Percentiles rank a stretch among this genome's conserved stretches.
Evolutionary conservation across 2,888 invertebrate genomes (phyloP).

Genomic region (Heliothis peltigera): DNA sequence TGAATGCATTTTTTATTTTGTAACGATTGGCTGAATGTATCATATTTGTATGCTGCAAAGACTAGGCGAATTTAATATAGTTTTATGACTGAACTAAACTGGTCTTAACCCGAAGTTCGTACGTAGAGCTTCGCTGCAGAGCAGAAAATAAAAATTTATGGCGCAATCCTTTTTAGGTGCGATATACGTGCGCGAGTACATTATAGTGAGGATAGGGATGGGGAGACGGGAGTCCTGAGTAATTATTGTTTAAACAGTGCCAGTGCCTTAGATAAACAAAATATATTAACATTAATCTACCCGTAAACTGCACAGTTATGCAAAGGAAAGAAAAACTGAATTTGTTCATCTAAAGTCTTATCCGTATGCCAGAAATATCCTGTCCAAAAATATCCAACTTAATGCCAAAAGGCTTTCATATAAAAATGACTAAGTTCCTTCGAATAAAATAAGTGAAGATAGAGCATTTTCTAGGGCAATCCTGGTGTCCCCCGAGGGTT

Average conservation of each 20-base stretch:
- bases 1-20: slow-evolving; percentile 18
- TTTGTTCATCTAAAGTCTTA: slow-evolving; percentile 1
- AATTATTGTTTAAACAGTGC: too few species aligned
- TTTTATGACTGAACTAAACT: slow-evolving; percentile 35
- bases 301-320: too few species aligned
- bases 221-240: not conserved
- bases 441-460: slow-evolving; percentile 31
- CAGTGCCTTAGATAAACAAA: too few species aligned
- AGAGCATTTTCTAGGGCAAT: slow-evolving; percentile 30
- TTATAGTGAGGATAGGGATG: too few species aligned
- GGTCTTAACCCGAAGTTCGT: slow-evolving; percentile 27
- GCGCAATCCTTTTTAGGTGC: slow-evolving; percentile 9
- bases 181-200: not conserved
- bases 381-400: slow-evolving; percentile 12
- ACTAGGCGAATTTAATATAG: slow-evolving; percentile 23
- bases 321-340: not conserved
- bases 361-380: not conserved
- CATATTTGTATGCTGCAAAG: slow-evolving; percentile 30
- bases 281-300: too few species aligned
- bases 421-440: slow-evolving; percentile 17
- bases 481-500: slow-evolving; percentile 14
- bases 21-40: slow-evolving; percentile 18
- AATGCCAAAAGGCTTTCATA: slow-evolving; percentile 15
- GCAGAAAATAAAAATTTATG: slow-evolving; percentile 29
- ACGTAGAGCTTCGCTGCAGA: not conserved